Conservation (phyloP, 2,888 invertebrate genomes). For the Halictus quadricinctus region DNA sequence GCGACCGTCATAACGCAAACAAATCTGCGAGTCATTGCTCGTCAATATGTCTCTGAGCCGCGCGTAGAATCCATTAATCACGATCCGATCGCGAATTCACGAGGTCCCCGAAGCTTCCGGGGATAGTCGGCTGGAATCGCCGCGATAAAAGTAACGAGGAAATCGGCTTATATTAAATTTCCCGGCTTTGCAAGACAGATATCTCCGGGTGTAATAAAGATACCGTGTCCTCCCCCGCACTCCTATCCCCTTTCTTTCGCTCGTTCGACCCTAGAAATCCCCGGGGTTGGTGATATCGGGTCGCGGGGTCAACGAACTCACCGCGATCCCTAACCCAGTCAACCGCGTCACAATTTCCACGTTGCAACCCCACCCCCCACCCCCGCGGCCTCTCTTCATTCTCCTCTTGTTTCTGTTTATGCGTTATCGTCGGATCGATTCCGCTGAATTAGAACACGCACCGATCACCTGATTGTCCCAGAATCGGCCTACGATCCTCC, state of each 20-base stretch:
- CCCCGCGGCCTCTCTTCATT: not conserved
- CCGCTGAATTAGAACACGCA: conserved; percentile 56
- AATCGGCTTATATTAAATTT: conserved; percentile 55
- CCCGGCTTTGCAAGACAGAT: conserved; percentile 44
- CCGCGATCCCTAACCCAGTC: conserved; percentile 81
- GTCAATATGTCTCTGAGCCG: not conserved
- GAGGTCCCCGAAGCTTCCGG: not conserved
- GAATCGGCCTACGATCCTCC: not conserved
- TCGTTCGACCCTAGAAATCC: conserved; percentile 53
- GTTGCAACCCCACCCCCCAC: conserved; percentile 42
- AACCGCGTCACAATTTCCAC: conserved; percentile 76
- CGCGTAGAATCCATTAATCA: not conserved
- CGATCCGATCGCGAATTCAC: not conserved
- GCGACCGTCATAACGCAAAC: not conserved
- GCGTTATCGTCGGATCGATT: conserved; percentile 65
- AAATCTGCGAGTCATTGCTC: not conserved
- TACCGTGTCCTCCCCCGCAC: not conserved
- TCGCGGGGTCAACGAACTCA: conserved; percentile 75
- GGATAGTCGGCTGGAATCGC: conserved; percentile 14
- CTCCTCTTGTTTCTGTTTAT: conserved; percentile 53
- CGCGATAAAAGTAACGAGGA: conserved; percentile 42
- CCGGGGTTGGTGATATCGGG: conserved; percentile 64
- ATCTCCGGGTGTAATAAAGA: conserved; percentile 50
- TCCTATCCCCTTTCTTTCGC: conserved; percentile 10
- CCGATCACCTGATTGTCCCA: not conserved